Conservation (phyloP, 2,113 vertebrate genomes). For the Colinus virginianus region DNA sequence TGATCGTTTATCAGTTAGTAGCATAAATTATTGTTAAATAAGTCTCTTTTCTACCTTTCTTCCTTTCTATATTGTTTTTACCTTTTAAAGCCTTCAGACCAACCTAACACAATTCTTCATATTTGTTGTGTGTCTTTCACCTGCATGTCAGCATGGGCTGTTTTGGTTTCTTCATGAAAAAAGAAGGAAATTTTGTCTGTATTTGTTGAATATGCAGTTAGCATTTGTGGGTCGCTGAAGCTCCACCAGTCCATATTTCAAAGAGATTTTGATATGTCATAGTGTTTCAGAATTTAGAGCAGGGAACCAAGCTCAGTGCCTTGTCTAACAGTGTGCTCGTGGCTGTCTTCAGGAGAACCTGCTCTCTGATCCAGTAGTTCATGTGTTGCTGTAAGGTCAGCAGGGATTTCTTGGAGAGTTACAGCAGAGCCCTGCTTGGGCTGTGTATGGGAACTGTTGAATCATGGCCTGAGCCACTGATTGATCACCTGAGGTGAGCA, state of each 20-base stretch:
- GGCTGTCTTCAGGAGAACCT: background rate
- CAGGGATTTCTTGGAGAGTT: background rate
- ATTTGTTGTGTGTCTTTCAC: constrained; percentile 57
- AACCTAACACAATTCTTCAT: constrained; percentile 75
- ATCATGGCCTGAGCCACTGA: too few species aligned
- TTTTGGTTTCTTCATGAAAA: constrained; percentile 56
- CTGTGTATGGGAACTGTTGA: too few species aligned
- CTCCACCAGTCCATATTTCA: constrained; percentile 44
- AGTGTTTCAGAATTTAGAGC: background rate
- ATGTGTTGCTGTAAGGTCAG: rapidly evolving
- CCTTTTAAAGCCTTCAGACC: constrained; percentile 73
- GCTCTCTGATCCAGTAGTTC: background rate
- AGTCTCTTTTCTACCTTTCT: constrained; percentile 30
- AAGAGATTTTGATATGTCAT: background rate
- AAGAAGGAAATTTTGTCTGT: constrained; percentile 53
- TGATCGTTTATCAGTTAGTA: constrained; percentile 51
- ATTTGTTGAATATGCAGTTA: background rate
- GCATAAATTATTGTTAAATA: background rate
- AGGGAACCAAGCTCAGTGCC: background rate
- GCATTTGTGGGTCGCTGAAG: background rate
- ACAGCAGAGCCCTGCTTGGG: background rate
- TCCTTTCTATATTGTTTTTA: constrained; percentile 68
- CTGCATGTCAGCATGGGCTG: constrained; percentile 67
- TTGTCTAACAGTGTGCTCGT: background rate
- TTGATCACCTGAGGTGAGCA: too few species aligned